Evolutionary conservation across 2,888 invertebrate species (phyloP).

Genomic region (Trichopria drosophilae): DNA sequence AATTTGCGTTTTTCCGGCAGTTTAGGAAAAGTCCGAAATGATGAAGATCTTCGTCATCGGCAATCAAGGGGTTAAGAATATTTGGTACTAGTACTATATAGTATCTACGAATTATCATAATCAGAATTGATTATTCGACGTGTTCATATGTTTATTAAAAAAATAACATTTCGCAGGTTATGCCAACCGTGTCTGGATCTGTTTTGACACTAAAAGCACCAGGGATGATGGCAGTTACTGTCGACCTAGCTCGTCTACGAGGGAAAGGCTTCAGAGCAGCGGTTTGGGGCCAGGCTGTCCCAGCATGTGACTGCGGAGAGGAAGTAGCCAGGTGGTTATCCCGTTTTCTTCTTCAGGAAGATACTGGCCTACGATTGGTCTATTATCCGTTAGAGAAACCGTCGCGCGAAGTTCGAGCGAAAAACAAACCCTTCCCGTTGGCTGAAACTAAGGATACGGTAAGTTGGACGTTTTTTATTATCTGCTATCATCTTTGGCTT

Average conservation of each 20-base stretch:
- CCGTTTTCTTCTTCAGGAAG: constrained; percentile 61
- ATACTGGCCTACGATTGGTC: constrained; percentile 63
- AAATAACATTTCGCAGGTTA: constrained; percentile 46
- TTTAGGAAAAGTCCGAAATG: too few species aligned
- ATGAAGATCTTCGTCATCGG: too few species aligned
- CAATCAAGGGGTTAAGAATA: too few species aligned
- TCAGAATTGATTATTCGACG: constrained; percentile 1
- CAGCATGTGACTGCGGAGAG: constrained; percentile 74
- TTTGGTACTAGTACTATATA: neutral
- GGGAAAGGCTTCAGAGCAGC: constrained; percentile 57
- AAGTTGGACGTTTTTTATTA: constrained; percentile 23
- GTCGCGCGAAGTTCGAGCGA: constrained; percentile 45
- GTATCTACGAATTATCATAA: constrained; percentile 8
- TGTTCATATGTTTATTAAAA: neutral
- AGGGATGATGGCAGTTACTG: constrained; percentile 62
- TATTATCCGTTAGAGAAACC: constrained; percentile 64
- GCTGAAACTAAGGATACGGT: constrained; percentile 45
- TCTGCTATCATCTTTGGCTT: too few species aligned
- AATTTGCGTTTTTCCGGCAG: too few species aligned
- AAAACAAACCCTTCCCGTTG: constrained; percentile 49
- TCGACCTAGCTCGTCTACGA: constrained; percentile 60
- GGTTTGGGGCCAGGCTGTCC: constrained; percentile 64
- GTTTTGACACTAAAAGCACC: constrained; percentile 63
- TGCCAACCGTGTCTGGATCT: constrained; percentile 61
- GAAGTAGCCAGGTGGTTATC: constrained; percentile 76